Evolutionary conservation across 37 sponge, comb jelly and placozoan genomes (phyloP).

Genomic region (Halisarca cf. caerulea): DNA sequence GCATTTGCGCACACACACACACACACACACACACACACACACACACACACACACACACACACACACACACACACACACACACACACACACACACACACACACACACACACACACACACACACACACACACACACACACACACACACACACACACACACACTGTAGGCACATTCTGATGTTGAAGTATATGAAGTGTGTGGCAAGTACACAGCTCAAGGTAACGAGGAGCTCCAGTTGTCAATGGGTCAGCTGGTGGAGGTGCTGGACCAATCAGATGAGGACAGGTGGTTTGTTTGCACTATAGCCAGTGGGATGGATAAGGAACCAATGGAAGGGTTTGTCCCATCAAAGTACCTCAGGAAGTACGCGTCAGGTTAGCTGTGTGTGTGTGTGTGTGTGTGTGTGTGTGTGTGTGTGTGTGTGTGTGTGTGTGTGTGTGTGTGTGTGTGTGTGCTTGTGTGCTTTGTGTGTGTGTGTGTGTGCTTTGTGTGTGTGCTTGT

Average conservation of each 20-base stretch:
- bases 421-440: no score
- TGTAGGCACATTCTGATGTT: neutral
- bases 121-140: slow-evolving; percentile 22
- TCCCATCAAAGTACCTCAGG: slow-evolving; percentile 42
- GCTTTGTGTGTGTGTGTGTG: no score
- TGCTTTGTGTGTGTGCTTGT: no score
- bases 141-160: neutral
- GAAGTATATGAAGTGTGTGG: slow-evolving; percentile 2
- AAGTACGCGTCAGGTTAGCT: slow-evolving; percentile 8
- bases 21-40: no score
- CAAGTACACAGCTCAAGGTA: neutral
- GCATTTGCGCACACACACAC: slow-evolving; percentile 10
- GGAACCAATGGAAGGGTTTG: slow-evolving; percentile 57
- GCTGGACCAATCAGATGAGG: slow-evolving; percentile 48
- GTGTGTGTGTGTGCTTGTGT: no score
- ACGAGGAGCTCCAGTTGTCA: slow-evolving; percentile 52
- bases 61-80: slow-evolving; percentile 3
- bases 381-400: no score
- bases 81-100: slow-evolving; percentile 24
- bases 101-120: slow-evolving; percentile 10
- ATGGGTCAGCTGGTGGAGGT: slow-evolving; percentile 79
- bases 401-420: no score
- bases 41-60: no score
- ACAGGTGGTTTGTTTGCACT: slow-evolving; percentile 72
- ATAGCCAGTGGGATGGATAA: slow-evolving; percentile 31